Percentiles rank a stretch among this genome's conserved stretches.
Conservation (phyloP, 2,888 invertebrate species). For the Ommatoiulus sabulosus region DNA sequence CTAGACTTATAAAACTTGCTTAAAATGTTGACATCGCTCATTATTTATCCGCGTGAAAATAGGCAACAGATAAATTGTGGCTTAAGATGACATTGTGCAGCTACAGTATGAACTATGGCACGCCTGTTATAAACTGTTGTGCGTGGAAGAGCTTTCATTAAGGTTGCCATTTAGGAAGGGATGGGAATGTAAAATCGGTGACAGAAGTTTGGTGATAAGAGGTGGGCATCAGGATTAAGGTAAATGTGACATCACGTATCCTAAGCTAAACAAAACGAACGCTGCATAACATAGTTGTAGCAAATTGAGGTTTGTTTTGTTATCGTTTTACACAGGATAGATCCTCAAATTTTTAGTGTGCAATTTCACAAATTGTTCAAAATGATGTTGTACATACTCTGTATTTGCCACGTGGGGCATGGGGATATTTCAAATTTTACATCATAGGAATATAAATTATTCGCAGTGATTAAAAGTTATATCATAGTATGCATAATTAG, state of each 20-base stretch:
- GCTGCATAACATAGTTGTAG: neutral
- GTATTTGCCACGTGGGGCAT: neutral
- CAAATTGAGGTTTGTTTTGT: neutral
- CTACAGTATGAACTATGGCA: neutral
- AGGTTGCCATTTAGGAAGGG: neutral
- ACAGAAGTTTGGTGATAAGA: neutral
- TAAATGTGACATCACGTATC: neutral
- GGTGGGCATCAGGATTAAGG: neutral
- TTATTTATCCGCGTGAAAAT: constrained; percentile 25
- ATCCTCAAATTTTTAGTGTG: too few species aligned
- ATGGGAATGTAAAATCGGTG: neutral
- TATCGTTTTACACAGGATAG: neutral
- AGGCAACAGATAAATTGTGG: constrained; percentile 31
- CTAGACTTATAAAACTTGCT: neutral
- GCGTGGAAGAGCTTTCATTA: neutral
- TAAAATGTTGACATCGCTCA: constrained; percentile 26
- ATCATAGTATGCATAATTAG: neutral
- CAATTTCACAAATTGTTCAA: neutral
- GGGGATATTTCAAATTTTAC: too few species aligned
- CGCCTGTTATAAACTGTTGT: neutral
- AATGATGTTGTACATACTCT: neutral
- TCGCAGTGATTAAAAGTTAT: neutral
- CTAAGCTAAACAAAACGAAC: neutral
- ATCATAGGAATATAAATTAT: too few species aligned
- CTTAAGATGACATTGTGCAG: constrained; percentile 18